A percentile compares a stretch with the other conserved stretches of the same genome.
These are phyloP conservation scores for Hyperoplus immaculatus DNA, from an alignment of 2,797 vertebrate species.

Conservation along the genomic window DNA sequence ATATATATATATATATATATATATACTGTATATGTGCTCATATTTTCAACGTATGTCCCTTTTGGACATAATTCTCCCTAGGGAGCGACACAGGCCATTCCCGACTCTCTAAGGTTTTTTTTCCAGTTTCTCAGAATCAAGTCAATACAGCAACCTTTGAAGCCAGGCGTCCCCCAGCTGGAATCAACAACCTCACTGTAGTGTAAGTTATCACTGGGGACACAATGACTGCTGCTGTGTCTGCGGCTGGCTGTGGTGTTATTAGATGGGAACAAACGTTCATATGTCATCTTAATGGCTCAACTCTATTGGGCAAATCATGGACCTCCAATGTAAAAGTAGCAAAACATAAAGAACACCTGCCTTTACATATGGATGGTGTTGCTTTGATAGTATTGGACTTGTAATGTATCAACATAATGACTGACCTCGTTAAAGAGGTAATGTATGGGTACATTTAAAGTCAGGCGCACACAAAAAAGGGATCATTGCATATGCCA, in stretches of 20 bases:
- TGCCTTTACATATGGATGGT: conserved; percentile 5
- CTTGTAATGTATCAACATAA: background rate
- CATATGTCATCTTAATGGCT: conserved; percentile 41
- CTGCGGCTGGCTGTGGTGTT: conserved; percentile 30
- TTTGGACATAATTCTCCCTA: conserved; percentile 41
- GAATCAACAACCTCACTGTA: conserved; percentile 54
- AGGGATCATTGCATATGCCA: background rate
- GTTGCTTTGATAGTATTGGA: conserved; percentile 13
- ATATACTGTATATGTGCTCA: background rate
- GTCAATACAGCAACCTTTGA: conserved; percentile 78
- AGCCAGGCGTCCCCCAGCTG: conserved; percentile 25
- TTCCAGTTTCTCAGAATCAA: conserved; percentile 42
- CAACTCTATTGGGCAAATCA: conserved; percentile 7
- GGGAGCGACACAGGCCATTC: conserved; percentile 31
- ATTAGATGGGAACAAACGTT: conserved; percentile 18
- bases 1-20: no score
- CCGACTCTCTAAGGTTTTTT: conserved; percentile 45
- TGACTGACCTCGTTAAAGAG: conserved; percentile 23
- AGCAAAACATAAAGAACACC: background rate
- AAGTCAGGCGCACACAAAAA: background rate
- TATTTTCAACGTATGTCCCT: conserved; percentile 25
- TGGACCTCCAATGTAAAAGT: conserved; percentile 25
- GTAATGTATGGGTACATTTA: background rate
- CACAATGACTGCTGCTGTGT: background rate
- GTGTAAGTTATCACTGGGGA: conserved; percentile 66